These are phyloP conservation scores for Aptenodytes forsteri DNA, from an alignment of 2,113 vertebrate species.

Conservation along the genomic window DNA sequence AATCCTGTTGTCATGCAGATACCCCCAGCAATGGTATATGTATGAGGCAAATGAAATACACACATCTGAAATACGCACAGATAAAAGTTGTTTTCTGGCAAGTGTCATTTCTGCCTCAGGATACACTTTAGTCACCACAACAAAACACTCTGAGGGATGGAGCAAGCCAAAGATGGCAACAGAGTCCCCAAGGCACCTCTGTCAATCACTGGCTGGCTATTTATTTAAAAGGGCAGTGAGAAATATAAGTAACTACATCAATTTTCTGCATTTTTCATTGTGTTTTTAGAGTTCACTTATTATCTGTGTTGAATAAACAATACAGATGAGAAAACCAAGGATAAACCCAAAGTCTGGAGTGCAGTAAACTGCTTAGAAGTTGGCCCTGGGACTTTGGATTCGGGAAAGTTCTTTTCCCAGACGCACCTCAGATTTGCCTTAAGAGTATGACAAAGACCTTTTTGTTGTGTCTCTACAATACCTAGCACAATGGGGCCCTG, in stretches of 20 bases:
- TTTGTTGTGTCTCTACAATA: slow-evolving; percentile 56
- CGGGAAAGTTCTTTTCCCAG: slow-evolving; percentile 20
- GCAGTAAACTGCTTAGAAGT: not conserved
- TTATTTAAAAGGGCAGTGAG: not conserved
- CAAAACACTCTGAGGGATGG: not conserved
- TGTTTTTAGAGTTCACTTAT: not conserved
- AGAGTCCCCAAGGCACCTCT: not conserved
- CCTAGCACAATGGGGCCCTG: slow-evolving; percentile 43
- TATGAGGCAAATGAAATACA: not conserved
- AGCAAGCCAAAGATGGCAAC: not conserved
- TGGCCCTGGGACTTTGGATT: not conserved
- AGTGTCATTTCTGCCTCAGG: not conserved
- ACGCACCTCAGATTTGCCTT: slow-evolving; percentile 38
- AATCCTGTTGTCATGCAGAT: slow-evolving; percentile 17
- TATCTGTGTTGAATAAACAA: not conserved
- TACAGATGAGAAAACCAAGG: not conserved
- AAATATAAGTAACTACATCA: not conserved
- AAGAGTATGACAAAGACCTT: slow-evolving; percentile 46
- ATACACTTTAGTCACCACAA: not conserved
- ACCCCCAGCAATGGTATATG: not conserved
- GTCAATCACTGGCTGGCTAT: not conserved
- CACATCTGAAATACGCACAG: not conserved
- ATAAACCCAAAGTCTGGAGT: not conserved
- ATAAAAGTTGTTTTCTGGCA: not conserved
- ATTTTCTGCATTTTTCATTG: not conserved